Percentiles rank a stretch among this genome's conserved stretches.
phyloP scores from a whole-genome alignment of 2,888 invertebrate species.

The Vesta saturnalis region DNA sequence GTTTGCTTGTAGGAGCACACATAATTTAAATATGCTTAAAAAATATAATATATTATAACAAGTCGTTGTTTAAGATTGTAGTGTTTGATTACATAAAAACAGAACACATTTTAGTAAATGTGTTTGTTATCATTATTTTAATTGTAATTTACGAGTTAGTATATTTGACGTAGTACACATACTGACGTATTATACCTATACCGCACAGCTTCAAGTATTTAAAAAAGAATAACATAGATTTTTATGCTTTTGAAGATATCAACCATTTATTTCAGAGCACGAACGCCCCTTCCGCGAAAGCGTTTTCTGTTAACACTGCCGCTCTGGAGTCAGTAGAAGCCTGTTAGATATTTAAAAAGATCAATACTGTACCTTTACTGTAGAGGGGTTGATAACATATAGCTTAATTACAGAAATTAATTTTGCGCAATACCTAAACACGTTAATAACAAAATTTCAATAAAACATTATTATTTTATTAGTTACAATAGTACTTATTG shows the following conservation, averaged over 20 bases:
- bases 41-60: slow-evolving; percentile 10
- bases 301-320: slow-evolving; percentile 16
- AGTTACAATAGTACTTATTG: no score
- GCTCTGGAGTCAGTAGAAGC: slow-evolving; percentile 8
- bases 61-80: slow-evolving; percentile 2
- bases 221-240: slow-evolving; percentile 11
- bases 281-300: slow-evolving; percentile 10
- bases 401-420: slow-evolving; percentile 5
- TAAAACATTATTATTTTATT: no score
- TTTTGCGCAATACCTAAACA: background rate
- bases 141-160: background rate
- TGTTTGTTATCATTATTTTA: slow-evolving; percentile 3
- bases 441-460: no score
- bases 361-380: slow-evolving; percentile 7
- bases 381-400: slow-evolving; percentile 3
- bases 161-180: background rate
- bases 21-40: slow-evolving; percentile 15
- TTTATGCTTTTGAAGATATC: slow-evolving; percentile 14
- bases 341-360: slow-evolving; percentile 10
- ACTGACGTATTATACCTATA: background rate
- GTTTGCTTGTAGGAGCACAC: slow-evolving; percentile 1
- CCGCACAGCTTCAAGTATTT: slow-evolving; percentile 8
- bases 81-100: background rate
- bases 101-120: background rate
- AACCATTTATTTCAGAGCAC: slow-evolving; percentile 15